Evolutionary conservation across 2,888 invertebrate species (phyloP).

Genomic region (Oscheius sp.): DNA sequence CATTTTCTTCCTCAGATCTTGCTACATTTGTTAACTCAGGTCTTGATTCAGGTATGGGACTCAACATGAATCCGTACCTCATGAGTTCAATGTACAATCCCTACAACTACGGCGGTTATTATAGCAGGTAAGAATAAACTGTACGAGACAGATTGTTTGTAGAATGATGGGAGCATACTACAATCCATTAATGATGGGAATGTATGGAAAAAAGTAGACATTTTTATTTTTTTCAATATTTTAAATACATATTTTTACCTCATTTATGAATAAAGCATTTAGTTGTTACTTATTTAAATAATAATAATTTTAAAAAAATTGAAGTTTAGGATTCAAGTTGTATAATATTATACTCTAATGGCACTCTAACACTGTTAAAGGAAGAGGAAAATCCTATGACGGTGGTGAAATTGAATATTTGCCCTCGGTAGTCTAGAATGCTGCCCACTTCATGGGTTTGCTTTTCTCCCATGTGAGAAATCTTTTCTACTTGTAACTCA

Average conservation of each 20-base stretch:
- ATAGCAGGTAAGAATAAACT: not conserved
- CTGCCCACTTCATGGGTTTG: too few species aligned
- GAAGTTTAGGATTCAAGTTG: not conserved
- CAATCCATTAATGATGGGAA: slow-evolving; percentile 20
- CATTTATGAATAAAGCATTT: slow-evolving; percentile 11
- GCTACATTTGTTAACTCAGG: not conserved
- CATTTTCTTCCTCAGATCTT: not conserved
- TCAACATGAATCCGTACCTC: slow-evolving; percentile 15
- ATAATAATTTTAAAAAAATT: not conserved
- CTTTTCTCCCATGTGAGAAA: slow-evolving; percentile 6
- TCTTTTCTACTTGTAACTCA: not conserved
- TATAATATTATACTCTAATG: too few species aligned
- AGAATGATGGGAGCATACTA: slow-evolving; percentile 10
- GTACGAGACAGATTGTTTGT: not conserved
- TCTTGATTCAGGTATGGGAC: not conserved
- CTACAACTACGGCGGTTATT: slow-evolving; percentile 18
- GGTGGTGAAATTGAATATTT: too few species aligned
- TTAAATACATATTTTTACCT: slow-evolving; percentile 1
- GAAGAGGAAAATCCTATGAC: too few species aligned
- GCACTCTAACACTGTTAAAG: too few species aligned
- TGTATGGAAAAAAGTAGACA: slow-evolving; percentile 13
- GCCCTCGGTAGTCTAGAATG: too few species aligned
- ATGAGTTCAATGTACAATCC: slow-evolving; percentile 21
- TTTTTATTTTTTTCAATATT: not conserved
- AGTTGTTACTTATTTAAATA: not conserved